Evolutionary conservation across 2,113 vertebrate species (phyloP).

Genomic region (Hystrix cristata): DNA sequence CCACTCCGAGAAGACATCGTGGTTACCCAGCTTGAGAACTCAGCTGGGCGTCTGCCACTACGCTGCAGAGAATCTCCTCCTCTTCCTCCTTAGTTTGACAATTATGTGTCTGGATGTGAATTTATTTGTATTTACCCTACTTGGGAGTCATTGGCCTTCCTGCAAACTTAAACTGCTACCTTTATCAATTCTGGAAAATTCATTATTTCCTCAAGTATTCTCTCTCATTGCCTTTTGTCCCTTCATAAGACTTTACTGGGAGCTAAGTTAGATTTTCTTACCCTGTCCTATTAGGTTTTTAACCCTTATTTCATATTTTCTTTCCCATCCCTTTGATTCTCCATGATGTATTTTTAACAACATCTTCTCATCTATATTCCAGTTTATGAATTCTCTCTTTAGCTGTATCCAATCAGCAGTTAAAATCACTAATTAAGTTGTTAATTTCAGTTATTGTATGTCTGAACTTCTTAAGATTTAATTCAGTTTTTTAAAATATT

Average conservation of each 20-base stretch:
- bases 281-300: neutral
- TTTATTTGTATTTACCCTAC: neutral
- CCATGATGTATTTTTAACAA: neutral
- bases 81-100: neutral
- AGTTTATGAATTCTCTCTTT: slow-evolving; percentile 37
- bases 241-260: neutral
- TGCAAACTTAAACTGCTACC: neutral
- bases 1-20: rapidly evolving
- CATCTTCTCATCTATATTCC: slow-evolving; percentile 4
- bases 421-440: neutral
- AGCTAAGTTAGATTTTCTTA: neutral
- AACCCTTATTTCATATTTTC: neutral
- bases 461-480: slow-evolving; percentile 4
- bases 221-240: neutral
- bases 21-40: neutral
- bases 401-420: neutral
- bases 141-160: neutral
- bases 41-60: neutral
- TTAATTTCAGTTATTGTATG: neutral
- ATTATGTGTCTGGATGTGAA: neutral
- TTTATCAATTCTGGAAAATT: neutral
- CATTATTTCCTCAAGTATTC: neutral
- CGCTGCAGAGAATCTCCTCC: too few relatives aligned
- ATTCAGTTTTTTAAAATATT: slow-evolving; percentile 9
- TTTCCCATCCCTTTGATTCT: neutral